Percentiles rank a stretch among this genome's conserved stretches.
Conservation (phyloP, 2,888 invertebrate genomes). For the Agrilus cyanescens region DNA sequence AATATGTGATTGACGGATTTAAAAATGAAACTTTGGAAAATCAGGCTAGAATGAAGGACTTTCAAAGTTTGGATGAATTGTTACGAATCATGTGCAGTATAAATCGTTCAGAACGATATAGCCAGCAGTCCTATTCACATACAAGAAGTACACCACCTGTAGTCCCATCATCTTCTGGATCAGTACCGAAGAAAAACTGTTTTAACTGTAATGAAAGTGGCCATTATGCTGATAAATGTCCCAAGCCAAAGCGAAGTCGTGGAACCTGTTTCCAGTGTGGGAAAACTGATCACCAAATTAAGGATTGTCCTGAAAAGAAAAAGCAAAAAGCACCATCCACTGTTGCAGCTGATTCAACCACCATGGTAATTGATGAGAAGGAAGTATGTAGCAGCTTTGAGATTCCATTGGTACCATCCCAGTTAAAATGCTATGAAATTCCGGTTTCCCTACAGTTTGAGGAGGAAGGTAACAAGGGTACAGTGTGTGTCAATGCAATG, state of each 20-base stretch:
- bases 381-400: too few relatives aligned
- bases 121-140: too few relatives aligned
- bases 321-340: too few relatives aligned
- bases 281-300: not conserved
- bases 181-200: not conserved
- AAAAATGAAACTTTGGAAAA: not conserved
- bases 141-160: too few relatives aligned
- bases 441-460: not conserved
- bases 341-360: too few relatives aligned
- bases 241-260: not conserved
- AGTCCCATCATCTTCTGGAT: too few relatives aligned
- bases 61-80: not conserved
- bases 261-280: conserved; percentile 2
- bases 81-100: not conserved
- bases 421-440: too few relatives aligned
- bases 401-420: too few relatives aligned
- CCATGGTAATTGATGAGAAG: too few relatives aligned
- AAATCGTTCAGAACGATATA: not conserved
- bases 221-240: not conserved
- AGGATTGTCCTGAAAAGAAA: not conserved
- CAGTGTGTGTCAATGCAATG: not conserved
- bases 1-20: conserved; percentile 2
- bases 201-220: not conserved
- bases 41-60: not conserved
- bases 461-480: not conserved